These are phyloP conservation scores for Sarcophilus harrisii DNA, from an alignment of 2,797 vertebrate genomes.

Conservation along the genomic window DNA sequence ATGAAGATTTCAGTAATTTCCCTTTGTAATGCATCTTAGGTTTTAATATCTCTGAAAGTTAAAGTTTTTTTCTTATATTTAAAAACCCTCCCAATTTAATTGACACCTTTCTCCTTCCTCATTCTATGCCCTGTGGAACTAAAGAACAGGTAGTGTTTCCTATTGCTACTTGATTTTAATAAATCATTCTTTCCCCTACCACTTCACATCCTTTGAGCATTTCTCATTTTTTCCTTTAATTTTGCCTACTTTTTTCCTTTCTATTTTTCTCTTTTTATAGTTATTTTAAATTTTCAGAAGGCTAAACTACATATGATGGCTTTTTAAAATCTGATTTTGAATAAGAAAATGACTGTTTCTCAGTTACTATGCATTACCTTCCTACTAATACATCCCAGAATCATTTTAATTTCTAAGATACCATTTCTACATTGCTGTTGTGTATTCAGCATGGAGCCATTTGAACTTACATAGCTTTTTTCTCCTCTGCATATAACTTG, in stretches of 20 bases:
- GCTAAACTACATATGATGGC: background rate
- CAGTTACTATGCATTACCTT: background rate
- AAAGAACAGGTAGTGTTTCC: background rate
- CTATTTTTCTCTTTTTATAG: background rate
- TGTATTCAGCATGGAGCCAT: background rate
- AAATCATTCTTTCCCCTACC: slow-evolving; percentile 16
- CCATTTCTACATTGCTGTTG: background rate
- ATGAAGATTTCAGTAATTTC: background rate
- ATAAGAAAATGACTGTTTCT: background rate
- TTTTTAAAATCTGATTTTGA: background rate
- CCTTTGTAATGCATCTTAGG: background rate
- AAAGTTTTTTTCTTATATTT: background rate
- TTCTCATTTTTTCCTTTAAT: background rate
- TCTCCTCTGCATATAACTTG: background rate
- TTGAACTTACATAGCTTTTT: slow-evolving; percentile 11
- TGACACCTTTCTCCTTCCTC: background rate
- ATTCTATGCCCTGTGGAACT: background rate
- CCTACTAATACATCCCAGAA: slow-evolving; percentile 5
- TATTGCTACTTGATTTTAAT: background rate
- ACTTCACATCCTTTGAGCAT: background rate
- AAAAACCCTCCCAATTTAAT: background rate
- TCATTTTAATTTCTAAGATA: slow-evolving; percentile 27
- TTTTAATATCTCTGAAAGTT: background rate
- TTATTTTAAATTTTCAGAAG: background rate
- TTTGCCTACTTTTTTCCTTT: background rate